These are phyloP conservation scores for Aricia artaxerxes DNA, from an alignment of 2,888 invertebrate species.

Conservation along the genomic window DNA sequence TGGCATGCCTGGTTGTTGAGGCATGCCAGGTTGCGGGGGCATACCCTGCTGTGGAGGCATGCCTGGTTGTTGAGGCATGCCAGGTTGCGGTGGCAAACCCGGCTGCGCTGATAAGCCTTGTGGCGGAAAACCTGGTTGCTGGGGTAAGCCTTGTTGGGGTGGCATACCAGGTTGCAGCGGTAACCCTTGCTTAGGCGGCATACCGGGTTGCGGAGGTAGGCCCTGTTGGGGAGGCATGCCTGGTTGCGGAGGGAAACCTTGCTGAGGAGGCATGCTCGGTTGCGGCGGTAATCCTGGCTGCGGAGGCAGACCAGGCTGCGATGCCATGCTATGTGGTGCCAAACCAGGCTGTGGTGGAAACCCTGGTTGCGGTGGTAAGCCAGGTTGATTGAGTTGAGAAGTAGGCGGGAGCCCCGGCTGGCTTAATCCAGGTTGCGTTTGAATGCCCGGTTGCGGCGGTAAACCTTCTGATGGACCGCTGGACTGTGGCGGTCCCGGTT, in stretches of 20 bases:
- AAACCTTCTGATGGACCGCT: constrained; percentile 37
- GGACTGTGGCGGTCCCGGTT: constrained; percentile 34
- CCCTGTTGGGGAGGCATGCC: constrained; percentile 47
- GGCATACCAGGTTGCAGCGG: constrained; percentile 48
- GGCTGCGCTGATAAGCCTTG: constrained; percentile 49
- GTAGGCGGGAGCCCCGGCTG: constrained; percentile 45
- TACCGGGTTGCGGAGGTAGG: constrained; percentile 41
- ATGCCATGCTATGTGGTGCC: constrained; percentile 42
- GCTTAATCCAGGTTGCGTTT: constrained; percentile 42
- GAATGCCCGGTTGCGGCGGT: constrained; percentile 45
- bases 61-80: constrained; percentile 52
- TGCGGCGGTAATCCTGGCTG: constrained; percentile 44
- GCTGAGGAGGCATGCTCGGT: constrained; percentile 51
- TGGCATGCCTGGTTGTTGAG: constrained; percentile 42
- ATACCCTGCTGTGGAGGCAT: constrained; percentile 46
- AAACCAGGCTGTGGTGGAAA: constrained; percentile 47
- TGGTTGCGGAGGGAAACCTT: constrained; percentile 48
- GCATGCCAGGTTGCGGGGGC: constrained; percentile 45
- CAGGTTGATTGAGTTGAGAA: constrained; percentile 48
- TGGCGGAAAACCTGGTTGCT: constrained; percentile 49
- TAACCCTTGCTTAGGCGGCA: constrained; percentile 48
- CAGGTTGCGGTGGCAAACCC: constrained; percentile 48
- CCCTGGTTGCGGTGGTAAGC: constrained; percentile 47
- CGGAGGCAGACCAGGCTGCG: constrained; percentile 43
- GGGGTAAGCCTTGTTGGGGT: constrained; percentile 49